These are phyloP conservation scores for Stenodera caucasica DNA, from an alignment of 2,888 invertebrate species.

Conservation along the genomic window DNA sequence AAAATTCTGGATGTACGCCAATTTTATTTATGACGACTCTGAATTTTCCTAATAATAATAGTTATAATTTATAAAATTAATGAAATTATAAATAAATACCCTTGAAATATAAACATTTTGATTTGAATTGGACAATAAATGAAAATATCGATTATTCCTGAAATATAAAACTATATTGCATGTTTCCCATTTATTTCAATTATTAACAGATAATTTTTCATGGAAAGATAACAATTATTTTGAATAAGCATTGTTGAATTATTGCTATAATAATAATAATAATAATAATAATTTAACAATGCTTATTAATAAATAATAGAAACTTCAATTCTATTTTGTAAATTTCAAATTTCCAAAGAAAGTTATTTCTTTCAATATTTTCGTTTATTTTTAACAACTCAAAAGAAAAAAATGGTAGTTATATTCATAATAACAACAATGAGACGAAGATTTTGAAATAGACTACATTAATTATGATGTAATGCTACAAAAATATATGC, in stretches of 20 bases:
- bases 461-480: background rate
- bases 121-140: background rate
- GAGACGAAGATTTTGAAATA: background rate
- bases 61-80: background rate
- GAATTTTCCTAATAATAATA: background rate
- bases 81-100: background rate
- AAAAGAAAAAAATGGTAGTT: too few species aligned
- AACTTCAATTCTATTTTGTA: too few species aligned
- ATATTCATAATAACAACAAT: background rate
- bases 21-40: background rate
- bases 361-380: too few species aligned
- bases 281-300: too few species aligned
- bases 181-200: background rate
- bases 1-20: background rate
- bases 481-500: background rate
- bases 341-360: too few species aligned
- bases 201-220: background rate
- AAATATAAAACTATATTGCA: background rate
- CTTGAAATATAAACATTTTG: background rate
- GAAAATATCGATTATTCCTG: background rate
- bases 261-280: too few species aligned
- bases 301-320: too few species aligned
- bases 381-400: too few species aligned
- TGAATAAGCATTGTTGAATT: too few species aligned
- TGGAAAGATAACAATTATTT: too few species aligned